Conservation (phyloP, 1,140 invertebrate genomes). For the Psilanteris sp. region DNA sequence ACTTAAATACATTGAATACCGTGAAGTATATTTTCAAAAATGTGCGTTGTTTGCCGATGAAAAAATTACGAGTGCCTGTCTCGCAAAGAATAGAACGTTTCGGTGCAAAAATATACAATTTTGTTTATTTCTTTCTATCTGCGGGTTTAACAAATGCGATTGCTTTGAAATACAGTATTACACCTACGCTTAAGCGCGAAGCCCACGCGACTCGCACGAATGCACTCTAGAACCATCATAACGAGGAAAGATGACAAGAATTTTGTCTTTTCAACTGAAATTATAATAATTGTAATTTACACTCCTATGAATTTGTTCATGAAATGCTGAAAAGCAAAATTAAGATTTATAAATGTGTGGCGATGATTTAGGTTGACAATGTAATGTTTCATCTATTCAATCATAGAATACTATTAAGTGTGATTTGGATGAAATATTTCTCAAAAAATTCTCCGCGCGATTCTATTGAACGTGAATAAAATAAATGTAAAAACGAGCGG, state of each 20-base stretch:
- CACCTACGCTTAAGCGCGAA: slow-evolving; percentile 31
- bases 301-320: not conserved
- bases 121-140: slow-evolving; percentile 29
- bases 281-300: slow-evolving; percentile 60
- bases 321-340: slow-evolving; percentile 9
- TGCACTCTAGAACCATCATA: slow-evolving; percentile 4
- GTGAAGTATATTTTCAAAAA: too few species aligned
- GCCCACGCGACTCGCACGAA: slow-evolving; percentile 28
- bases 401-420: too few species aligned
- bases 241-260: slow-evolving; percentile 30
- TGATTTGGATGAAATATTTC: too few species aligned
- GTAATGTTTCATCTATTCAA: not conserved
- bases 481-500: too few species aligned
- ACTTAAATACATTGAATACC: too few species aligned
- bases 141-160: slow-evolving; percentile 23
- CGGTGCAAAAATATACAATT: not conserved
- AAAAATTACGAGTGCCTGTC: too few species aligned
- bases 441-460: too few species aligned
- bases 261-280: slow-evolving; percentile 53
- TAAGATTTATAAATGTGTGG: slow-evolving; percentile 33
- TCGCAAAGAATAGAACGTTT: too few species aligned
- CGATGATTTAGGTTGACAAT: slow-evolving; percentile 33
- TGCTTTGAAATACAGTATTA: slow-evolving; percentile 28
- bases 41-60: too few species aligned
- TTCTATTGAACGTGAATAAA: too few species aligned